Conservation (phyloP, 2,113 vertebrate species). For the Atlantisia rogersi region DNA sequence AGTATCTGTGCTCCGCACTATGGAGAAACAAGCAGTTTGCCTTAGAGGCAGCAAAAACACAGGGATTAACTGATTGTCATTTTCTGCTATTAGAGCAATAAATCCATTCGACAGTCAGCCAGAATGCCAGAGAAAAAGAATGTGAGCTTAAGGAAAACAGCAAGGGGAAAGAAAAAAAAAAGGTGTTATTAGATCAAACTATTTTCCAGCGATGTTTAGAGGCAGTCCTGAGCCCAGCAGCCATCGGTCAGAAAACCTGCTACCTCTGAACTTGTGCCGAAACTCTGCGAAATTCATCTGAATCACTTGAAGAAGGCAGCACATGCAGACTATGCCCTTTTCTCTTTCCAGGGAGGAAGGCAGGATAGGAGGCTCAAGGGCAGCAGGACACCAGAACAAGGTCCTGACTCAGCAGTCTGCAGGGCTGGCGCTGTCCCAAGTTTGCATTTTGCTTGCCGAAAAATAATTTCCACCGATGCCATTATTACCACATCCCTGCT, state of each 20-base stretch:
- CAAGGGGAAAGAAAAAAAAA: background rate
- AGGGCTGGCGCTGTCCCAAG: fast-evolving
- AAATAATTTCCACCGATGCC: background rate
- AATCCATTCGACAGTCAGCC: slow-evolving; percentile 9
- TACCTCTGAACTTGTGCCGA: background rate
- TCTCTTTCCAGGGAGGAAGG: background rate
- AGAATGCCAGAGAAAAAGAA: slow-evolving; percentile 29
- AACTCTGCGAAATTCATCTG: background rate
- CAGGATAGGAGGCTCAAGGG: background rate
- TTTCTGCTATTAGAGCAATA: slow-evolving; percentile 51
- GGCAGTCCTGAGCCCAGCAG: background rate
- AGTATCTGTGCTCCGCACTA: background rate
- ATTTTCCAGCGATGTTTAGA: slow-evolving; percentile 40
- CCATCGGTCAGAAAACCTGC: background rate
- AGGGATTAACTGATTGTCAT: slow-evolving; percentile 12
- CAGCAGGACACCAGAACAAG: background rate
- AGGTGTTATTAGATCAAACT: background rate
- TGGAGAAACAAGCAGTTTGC: background rate
- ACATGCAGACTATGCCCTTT: background rate
- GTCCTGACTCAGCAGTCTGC: background rate
- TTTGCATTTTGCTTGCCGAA: background rate
- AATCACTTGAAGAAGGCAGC: background rate
- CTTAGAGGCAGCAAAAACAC: background rate
- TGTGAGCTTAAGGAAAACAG: background rate
- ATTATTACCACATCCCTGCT: background rate